phyloP scores from a whole-genome alignment of 1,140 invertebrate species.

The Mylabris phalerata region DNA sequence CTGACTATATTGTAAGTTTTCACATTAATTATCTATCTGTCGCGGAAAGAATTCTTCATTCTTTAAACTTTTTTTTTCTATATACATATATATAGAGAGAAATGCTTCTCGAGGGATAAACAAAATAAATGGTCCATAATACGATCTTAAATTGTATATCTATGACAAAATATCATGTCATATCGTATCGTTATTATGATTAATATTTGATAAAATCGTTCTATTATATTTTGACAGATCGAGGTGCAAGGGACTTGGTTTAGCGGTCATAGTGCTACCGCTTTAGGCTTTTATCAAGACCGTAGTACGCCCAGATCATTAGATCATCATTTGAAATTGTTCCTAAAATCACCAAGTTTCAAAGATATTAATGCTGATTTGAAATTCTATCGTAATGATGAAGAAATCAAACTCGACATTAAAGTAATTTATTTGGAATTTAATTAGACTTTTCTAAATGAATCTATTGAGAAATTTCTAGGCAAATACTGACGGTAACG shows the following conservation, averaged over 20 bases:
- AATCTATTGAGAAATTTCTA: conserved; percentile 29
- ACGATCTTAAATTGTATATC: conserved; percentile 14
- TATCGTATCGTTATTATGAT: conserved; percentile 19
- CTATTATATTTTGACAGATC: conserved; percentile 41
- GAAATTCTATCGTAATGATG: conserved; percentile 53
- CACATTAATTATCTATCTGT: conserved; percentile 22
- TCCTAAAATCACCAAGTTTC: conserved; percentile 63
- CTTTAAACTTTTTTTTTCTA: conserved; percentile 10
- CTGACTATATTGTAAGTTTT: conserved; percentile 51
- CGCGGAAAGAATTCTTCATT: conserved; percentile 14
- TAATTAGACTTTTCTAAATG: no score
- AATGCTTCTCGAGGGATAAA: conserved; percentile 16
- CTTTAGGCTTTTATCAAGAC: conserved; percentile 64
- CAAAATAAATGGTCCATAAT: conserved; percentile 16
- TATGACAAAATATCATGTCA: conserved; percentile 16
- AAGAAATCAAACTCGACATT: conserved; percentile 52
- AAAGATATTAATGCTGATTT: conserved; percentile 56
- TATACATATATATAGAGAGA: conserved; percentile 2
- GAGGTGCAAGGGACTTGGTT: conserved; percentile 69
- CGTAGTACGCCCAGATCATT: conserved; percentile 53
- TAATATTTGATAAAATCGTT: conserved; percentile 9
- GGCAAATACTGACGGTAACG: conserved; percentile 54
- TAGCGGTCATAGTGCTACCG: conserved; percentile 62
- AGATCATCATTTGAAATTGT: conserved; percentile 59
- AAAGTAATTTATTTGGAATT: conserved; percentile 39